Evolutionary conservation across 2,113 vertebrate species (phyloP).

Genomic region (Macrotis lagotis): DNA sequence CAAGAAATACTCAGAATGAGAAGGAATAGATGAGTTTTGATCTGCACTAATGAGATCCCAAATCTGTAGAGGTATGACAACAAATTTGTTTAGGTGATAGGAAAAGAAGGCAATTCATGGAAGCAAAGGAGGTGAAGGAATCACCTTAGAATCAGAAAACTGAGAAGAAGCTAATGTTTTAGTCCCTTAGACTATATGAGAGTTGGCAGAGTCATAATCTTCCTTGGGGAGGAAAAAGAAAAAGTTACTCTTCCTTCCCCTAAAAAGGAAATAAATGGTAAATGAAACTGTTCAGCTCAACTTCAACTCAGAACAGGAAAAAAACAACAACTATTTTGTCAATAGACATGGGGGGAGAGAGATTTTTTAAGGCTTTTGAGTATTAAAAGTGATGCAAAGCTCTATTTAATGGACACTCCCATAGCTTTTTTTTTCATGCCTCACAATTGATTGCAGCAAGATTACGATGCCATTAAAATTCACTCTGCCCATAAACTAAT

Average conservation of each 20-base stretch:
- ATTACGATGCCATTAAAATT: conserved; percentile 90
- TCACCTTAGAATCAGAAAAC: neutral
- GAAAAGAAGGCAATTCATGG: neutral
- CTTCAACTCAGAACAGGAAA: conserved; percentile 25
- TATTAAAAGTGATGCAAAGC: conserved; percentile 83
- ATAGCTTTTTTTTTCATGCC: conserved; percentile 70
- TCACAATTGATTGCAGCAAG: conserved; percentile 86
- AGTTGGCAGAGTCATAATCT: conserved; percentile 30
- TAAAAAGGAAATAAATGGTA: conserved; percentile 53
- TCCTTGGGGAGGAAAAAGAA: conserved; percentile 37
- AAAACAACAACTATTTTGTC: conserved; percentile 50
- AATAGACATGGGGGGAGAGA: conserved; percentile 40
- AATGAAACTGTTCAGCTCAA: conserved; percentile 40
- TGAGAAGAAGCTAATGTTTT: conserved; percentile 4
- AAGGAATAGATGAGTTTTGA: neutral
- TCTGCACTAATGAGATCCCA: neutral
- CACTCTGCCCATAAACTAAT: conserved; percentile 88
- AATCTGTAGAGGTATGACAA: neutral
- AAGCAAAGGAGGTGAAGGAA: neutral
- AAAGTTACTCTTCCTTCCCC: neutral
- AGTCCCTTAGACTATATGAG: neutral
- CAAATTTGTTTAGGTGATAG: neutral
- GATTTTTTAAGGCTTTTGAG: conserved; percentile 70
- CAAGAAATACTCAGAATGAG: neutral
- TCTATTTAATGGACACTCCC: conserved; percentile 84